Conservation (phyloP, 2,888 invertebrate genomes). For the Tanytarsus gracilentus region DNA sequence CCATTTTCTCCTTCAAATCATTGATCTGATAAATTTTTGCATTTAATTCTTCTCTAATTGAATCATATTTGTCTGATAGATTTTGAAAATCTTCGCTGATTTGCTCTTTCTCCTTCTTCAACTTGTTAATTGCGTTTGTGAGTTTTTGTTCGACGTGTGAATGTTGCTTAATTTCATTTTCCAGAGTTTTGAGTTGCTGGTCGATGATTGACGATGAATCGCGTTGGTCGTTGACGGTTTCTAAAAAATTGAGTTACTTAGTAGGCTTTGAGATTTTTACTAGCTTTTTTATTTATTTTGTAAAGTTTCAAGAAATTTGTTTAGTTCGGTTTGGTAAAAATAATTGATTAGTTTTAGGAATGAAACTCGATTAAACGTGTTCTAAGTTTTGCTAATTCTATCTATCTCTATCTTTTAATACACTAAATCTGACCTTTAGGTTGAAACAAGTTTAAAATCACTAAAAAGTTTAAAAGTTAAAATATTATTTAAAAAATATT, state of each 20-base stretch:
- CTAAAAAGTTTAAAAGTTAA: too few relatives aligned
- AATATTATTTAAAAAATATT: too few relatives aligned
- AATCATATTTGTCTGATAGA: slow-evolving; percentile 39
- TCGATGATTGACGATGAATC: slow-evolving; percentile 36
- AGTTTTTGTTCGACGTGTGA: slow-evolving; percentile 37
- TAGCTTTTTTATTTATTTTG: too few relatives aligned
- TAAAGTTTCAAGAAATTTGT: too few relatives aligned
- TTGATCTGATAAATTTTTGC: slow-evolving; percentile 35
- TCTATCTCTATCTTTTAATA: too few relatives aligned
- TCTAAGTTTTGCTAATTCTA: too few relatives aligned
- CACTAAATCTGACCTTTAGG: too few relatives aligned
- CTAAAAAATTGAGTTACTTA: slow-evolving; percentile 7
- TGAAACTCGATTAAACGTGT: too few relatives aligned
- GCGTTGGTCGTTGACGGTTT: slow-evolving; percentile 28
- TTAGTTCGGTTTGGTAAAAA: too few relatives aligned
- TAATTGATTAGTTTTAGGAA: too few relatives aligned
- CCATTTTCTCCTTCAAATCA: slow-evolving; percentile 34
- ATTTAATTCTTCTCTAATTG: slow-evolving; percentile 34
- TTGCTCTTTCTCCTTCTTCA: slow-evolving; percentile 38
- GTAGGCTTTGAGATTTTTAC: not conserved
- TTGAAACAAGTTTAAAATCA: too few relatives aligned
- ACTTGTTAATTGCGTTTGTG: slow-evolving; percentile 35
- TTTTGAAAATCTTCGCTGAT: slow-evolving; percentile 40
- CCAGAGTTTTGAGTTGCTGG: slow-evolving; percentile 39
- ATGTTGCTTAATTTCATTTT: slow-evolving; percentile 36